Evolutionary conservation across 1,140 invertebrate species (phyloP), one percentile per base, ranked within the genome.

Genomic region (Drosophila sturtevanti): DNA sequence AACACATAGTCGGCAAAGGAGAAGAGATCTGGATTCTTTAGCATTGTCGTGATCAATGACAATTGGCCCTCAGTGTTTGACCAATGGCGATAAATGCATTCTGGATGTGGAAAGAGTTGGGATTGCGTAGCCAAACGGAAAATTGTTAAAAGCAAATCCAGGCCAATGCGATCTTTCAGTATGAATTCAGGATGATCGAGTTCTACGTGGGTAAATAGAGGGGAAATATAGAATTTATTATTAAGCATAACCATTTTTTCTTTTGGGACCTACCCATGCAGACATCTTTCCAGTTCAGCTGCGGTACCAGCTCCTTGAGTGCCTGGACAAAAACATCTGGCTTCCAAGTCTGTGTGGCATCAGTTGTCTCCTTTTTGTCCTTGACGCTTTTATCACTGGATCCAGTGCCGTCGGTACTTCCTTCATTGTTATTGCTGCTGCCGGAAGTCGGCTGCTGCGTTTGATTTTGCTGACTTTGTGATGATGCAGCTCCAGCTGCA

Each of bases 21-120:
- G 92, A 99, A 98, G 34, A 99, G 94, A 92, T 99, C 98, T 0
- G 97, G 95, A 93, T 97, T 95, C 89, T 97, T 97, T 1, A 99
- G 91, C 69, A 98, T 96, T 70, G 97, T 95, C 66, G 95, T 94
- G 12, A 99, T 94, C 34, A 98, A 94, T 72, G 97, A 98, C 77
- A 99, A 94, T 93, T 99, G 98, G 38, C 97, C 97, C 86, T 99
- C 98, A 11, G 96, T 94, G 92, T 99, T 98, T 68, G 96, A 96
- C 98, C 98, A 99, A 52, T 95, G 94, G 55, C 96, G 94, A 92
- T 98, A 99, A 71, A 99, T 94, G 63, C 95, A 94, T 86, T 99
- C 97, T 22, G 98, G 95, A 79, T 91, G 84, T 12, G 98, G 98
- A 91, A 99, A 98, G 66, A 95, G 94, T 64, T 95, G 95, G 63